Conservation (phyloP, 2,797 vertebrate genomes). For the Thamnophis elegans region DNA sequence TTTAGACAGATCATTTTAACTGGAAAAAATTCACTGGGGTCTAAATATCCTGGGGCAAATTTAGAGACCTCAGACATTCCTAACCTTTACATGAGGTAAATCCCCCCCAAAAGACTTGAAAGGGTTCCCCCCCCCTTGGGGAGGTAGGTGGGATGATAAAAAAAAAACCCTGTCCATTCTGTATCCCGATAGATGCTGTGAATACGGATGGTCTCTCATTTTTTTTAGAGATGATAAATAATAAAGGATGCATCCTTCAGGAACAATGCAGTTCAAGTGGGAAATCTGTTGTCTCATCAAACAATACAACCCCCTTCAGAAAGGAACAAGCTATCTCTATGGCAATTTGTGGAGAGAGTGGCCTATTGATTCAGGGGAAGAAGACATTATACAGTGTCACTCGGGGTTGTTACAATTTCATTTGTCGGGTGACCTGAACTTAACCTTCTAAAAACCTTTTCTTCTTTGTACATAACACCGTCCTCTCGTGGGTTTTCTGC, state of each 20-base stretch:
- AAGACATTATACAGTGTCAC: conserved; percentile 83
- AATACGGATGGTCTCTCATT: conserved; percentile 73
- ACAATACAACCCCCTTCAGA: conserved; percentile 77
- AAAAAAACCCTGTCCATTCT: conserved; percentile 5
- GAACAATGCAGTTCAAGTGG: conserved; percentile 77
- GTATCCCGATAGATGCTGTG: not conserved
- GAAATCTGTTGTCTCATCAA: conserved; percentile 74
- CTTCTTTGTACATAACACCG: conserved; percentile 66
- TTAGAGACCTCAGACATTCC: not conserved
- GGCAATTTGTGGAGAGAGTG: conserved; percentile 77
- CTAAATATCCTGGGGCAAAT: not conserved
- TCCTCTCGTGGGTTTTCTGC: conserved; percentile 55
- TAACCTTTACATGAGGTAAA: not conserved
- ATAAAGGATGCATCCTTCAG: conserved; percentile 78
- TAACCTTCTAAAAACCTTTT: conserved; percentile 78
- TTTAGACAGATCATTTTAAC: not conserved
- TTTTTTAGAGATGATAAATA: conserved; percentile 72
- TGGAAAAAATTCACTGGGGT: not conserved
- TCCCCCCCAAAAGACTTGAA: too few relatives aligned
- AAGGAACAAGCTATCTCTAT: conserved; percentile 79
- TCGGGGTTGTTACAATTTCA: conserved; percentile 82
- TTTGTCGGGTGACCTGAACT: conserved; percentile 79
- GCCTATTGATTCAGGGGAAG: conserved; percentile 81
- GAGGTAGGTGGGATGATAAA: not conserved
- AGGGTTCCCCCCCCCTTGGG: fast-evolving